Evolutionary conservation across 2,113 vertebrate species (phyloP), one percentile per base, ranked within the genome.

Genomic region (Ceratotherium simum): DNA sequence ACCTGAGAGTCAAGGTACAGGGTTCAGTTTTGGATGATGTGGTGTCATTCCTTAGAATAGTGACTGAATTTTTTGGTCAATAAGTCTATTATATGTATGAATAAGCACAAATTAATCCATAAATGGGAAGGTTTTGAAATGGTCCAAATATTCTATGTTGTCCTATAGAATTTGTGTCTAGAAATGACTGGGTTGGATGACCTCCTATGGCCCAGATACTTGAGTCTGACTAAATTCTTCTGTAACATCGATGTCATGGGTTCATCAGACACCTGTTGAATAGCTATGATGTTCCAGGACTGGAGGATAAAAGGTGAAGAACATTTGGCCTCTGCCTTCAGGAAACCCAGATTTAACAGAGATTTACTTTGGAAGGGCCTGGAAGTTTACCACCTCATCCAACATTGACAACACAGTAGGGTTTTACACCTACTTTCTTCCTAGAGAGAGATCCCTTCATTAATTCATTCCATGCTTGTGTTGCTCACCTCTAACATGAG

Each of bases 1-100:
- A 99, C 98, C 99, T 99, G 98, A 99, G 99, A 96, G 99, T 99
- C 94, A 99, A 99, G 99, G 99, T 99, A 96, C 60, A 83, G 7
- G 23, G 86, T 97, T 78, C 16, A 5, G 11, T 36, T 93, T 54
- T 70, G 46, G 83, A 33, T 33, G 21, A 69, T 29, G 2, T 1
- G 25, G 2, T 29, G 1, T n/a, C 69, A 60, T 54, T 56, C n/a
- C 48, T 96, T 79, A 42, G 16, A 85, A 96, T 11, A 79, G 31
- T 21, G 76, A 72, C 54, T 93, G 51, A 16, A 36, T 27, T n/a
- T 51, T 62, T 75, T 65, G n/a, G 33, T 84, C 54, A 94, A 1
- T 46, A 23, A 95, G 64, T 67, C 60, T 12, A 39, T 91, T 91
- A 67, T 2, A 88, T 8, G 1, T 73, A 58, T 42, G 36, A 91